Percentiles rank a stretch among this genome's conserved stretches.
These are phyloP conservation scores for Hylaeus anthracinus DNA, from an alignment of 1,140 invertebrate species.

Conservation along the genomic window DNA sequence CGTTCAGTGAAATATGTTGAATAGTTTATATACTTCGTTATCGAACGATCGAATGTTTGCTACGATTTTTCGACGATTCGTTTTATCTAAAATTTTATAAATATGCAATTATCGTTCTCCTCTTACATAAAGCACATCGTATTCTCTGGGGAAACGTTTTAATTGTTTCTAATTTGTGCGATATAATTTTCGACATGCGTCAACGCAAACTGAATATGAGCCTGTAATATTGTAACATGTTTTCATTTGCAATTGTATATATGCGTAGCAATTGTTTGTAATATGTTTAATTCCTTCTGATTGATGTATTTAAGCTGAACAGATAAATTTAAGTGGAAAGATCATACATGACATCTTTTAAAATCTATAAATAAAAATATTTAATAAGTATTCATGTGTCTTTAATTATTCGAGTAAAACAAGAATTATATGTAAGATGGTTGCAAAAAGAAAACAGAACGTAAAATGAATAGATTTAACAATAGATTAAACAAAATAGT, in stretches of 20 bases:
- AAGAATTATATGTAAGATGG: no score
- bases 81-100: background rate
- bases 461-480: no score
- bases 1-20: background rate
- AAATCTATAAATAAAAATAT: constrained; percentile 49
- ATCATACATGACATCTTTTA: constrained; percentile 46
- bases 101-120: constrained; percentile 42
- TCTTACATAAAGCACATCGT: constrained; percentile 37
- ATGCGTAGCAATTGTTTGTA: constrained; percentile 44
- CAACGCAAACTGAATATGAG: background rate
- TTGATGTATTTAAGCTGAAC: constrained; percentile 43
- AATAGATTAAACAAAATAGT: no score
- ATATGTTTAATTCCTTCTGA: constrained; percentile 45
- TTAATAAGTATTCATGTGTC: constrained; percentile 29
- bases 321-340: constrained; percentile 42
- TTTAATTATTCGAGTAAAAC: constrained; percentile 1
- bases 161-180: constrained; percentile 26
- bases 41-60: background rate
- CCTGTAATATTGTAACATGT: constrained; percentile 28
- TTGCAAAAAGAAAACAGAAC: no score
- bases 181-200: constrained; percentile 19
- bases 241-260: constrained; percentile 46
- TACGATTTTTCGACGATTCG: background rate
- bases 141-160: constrained; percentile 55
- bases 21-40: background rate